Evolutionary conservation across 2,113 vertebrate genomes (phyloP).

Genomic region (Shinisaurus crocodilurus): DNA sequence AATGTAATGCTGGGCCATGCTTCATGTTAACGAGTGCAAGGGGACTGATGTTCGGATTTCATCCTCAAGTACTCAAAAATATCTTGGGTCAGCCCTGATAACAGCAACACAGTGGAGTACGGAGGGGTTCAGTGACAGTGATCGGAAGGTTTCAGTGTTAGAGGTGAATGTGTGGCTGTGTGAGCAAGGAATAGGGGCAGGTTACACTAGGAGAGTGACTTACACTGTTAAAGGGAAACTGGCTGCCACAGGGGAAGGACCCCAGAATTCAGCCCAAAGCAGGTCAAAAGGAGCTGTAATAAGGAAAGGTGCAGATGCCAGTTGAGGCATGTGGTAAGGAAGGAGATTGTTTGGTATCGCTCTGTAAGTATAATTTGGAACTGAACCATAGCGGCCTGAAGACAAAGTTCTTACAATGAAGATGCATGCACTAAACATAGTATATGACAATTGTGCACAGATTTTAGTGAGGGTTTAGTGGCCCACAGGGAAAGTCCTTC

Average conservation of each 20-base stretch:
- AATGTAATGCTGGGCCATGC: too few species aligned
- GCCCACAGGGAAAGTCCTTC: neutral
- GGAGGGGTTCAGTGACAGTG: too few species aligned
- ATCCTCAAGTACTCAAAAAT: too few species aligned
- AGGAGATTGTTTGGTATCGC: neutral
- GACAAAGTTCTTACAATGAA: neutral
- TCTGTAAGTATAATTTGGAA: slow-evolving; percentile 12
- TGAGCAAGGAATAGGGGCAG: too few species aligned
- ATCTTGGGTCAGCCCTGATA: too few species aligned
- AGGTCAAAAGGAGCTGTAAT: neutral
- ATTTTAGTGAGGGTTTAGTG: neutral
- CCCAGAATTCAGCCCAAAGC: neutral
- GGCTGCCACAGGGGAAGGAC: neutral
- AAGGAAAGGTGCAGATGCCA: neutral
- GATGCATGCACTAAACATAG: neutral
- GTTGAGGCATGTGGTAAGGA: neutral
- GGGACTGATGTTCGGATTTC: too few species aligned
- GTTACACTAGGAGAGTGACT: neutral
- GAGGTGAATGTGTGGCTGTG: neutral
- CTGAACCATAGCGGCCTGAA: neutral
- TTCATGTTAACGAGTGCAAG: too few species aligned
- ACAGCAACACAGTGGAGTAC: too few species aligned
- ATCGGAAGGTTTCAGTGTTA: too few species aligned
- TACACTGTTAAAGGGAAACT: neutral
- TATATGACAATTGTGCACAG: neutral